Conservation (phyloP, 2,888 invertebrate genomes). For the Eilema caniola region DNA sequence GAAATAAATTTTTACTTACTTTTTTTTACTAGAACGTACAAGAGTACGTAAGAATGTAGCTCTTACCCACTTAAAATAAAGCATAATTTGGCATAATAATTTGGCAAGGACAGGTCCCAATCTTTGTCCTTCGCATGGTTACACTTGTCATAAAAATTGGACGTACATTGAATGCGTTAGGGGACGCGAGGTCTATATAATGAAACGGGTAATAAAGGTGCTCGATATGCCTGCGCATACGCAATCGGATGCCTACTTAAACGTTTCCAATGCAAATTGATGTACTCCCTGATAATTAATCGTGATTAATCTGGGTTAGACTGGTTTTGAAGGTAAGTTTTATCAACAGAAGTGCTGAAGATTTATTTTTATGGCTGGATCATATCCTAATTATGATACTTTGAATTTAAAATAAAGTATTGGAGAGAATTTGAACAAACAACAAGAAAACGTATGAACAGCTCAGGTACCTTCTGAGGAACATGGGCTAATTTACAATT, state of each 20-base stretch:
- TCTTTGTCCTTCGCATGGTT: background rate
- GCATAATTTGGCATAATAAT: no score
- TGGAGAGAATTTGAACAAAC: background rate
- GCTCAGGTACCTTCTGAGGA: no score
- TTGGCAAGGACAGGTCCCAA: background rate
- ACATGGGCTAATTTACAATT: background rate
- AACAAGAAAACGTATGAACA: background rate
- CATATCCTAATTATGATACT: background rate
- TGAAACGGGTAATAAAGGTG: constrained; percentile 38
- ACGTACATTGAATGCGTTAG: constrained; percentile 41
- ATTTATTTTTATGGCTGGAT: background rate
- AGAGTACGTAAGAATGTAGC: no score
- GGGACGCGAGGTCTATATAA: constrained; percentile 37
- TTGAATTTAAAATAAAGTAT: background rate
- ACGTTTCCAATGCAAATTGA: constrained; percentile 32
- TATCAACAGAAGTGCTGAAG: constrained; percentile 5
- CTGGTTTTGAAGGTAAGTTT: constrained; percentile 23
- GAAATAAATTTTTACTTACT: no score
- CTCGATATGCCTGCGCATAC: constrained; percentile 31
- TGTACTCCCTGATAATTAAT: constrained; percentile 29
- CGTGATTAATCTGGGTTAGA: constrained; percentile 20
- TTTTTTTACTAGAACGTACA: no score
- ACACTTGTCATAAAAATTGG: constrained; percentile 43
- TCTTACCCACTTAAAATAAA: no score
- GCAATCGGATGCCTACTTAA: constrained; percentile 31